Percentiles rank a stretch among this genome's conserved stretches.
phyloP scores from a whole-genome alignment of 2,113 vertebrate genomes.

The Muntiacus muntjak region DNA sequence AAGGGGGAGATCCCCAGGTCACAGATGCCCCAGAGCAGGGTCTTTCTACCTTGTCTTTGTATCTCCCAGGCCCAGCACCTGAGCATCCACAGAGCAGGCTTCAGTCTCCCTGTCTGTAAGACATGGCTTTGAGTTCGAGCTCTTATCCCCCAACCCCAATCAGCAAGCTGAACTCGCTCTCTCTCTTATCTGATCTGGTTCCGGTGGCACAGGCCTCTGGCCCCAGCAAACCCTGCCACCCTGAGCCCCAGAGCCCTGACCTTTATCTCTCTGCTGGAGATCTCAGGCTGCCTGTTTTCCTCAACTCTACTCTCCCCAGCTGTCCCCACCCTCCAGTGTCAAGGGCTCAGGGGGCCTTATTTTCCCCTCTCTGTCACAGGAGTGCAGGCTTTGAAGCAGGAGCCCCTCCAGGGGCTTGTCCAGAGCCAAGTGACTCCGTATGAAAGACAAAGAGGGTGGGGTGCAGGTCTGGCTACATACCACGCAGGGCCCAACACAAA shows the following conservation, averaged over 20 bases:
- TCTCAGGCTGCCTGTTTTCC: not conserved
- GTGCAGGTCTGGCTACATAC: not conserved
- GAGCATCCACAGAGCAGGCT: not conserved
- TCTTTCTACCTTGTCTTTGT: not conserved
- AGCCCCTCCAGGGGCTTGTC: not conserved
- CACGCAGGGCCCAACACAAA: not conserved
- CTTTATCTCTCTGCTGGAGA: not conserved
- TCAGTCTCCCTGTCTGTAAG: not conserved
- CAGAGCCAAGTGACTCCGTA: not conserved
- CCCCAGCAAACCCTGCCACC: not conserved
- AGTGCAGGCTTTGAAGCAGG: not conserved
- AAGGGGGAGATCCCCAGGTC: not conserved
- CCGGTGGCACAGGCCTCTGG: fast-evolving
- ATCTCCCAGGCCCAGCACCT: not conserved
- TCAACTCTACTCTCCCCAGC: not conserved
- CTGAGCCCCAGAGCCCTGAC: not conserved
- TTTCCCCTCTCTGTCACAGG: not conserved
- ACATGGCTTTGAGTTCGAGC: not conserved
- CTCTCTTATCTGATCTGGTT: not conserved
- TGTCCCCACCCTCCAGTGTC: not conserved
- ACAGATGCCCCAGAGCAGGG: not conserved
- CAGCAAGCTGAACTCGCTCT: not conserved
- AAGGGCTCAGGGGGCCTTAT: not conserved
- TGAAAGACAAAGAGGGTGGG: not conserved
- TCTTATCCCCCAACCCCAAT: not conserved